phyloP scores from a whole-genome alignment of 2,888 invertebrate species.

The Dryomyza anilis region DNA sequence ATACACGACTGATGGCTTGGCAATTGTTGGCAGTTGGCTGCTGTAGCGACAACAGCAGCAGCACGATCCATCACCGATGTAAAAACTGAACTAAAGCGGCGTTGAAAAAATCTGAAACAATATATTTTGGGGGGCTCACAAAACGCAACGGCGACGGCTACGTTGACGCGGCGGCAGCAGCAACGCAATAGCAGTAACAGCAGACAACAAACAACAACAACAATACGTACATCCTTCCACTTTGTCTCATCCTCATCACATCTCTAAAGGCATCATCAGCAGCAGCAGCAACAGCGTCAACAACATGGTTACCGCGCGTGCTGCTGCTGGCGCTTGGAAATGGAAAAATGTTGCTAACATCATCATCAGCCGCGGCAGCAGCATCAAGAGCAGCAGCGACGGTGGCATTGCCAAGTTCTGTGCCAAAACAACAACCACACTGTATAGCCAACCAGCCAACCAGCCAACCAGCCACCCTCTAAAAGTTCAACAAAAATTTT shows the following conservation, averaged over 20 bases:
- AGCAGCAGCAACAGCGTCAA: constrained; percentile 13
- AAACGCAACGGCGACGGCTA: constrained; percentile 17
- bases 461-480: constrained; percentile 27
- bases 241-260: background rate
- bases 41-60: constrained; percentile 36
- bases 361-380: constrained; percentile 7
- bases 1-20: background rate
- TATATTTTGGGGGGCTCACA: constrained; percentile 60
- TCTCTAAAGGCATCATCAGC: background rate
- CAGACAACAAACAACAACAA: constrained; percentile 19
- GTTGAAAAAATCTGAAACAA: constrained; percentile 63
- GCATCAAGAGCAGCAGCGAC: constrained; percentile 11
- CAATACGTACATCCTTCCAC: constrained; percentile 22
- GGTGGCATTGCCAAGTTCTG: too few species aligned
- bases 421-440: constrained; percentile 12
- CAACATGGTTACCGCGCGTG: constrained; percentile 6
- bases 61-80: constrained; percentile 63
- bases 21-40: background rate
- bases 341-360: constrained; percentile 6
- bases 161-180: background rate
- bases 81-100: constrained; percentile 63
- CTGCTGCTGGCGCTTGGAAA: background rate
- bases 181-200: constrained; percentile 14
- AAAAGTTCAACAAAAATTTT: constrained; percentile 32
- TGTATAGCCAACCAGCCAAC: background rate